Evolutionary conservation across 53 echinoderm and acorn worm genomes (phyloP).

Genomic region (Hippasteria phrygiana): DNA sequence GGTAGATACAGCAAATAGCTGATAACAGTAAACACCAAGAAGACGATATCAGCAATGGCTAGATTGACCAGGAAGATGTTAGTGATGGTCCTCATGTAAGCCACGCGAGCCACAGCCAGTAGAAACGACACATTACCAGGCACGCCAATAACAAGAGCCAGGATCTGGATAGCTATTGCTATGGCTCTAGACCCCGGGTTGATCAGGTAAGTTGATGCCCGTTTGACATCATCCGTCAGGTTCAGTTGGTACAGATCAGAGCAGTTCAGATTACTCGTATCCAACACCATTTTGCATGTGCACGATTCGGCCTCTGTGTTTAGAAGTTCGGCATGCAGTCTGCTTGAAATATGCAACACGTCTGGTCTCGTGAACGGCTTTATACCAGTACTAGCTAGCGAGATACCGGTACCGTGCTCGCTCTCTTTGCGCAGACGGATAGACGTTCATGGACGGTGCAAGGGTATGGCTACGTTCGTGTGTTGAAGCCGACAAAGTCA

Average conservation of each 20-base stretch:
- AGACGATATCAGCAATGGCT: slow-evolving; percentile 69
- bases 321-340: no score
- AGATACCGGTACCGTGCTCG: no score
- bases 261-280: slow-evolving; percentile 4
- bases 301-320: no score
- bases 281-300: neutral
- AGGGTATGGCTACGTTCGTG: no score
- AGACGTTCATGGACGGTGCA: no score
- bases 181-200: neutral
- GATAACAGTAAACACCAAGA: slow-evolving; percentile 47
- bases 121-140: slow-evolving; percentile 70
- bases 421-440: no score
- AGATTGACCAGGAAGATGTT: slow-evolving; percentile 75
- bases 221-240: slow-evolving; percentile 15
- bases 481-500: no score
- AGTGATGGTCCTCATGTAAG: slow-evolving; percentile 73
- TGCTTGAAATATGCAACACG: no score
- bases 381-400: no score
- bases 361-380: no score
- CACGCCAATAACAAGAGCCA: slow-evolving; percentile 53
- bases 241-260: slow-evolving; percentile 9
- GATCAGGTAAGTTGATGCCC: slow-evolving; percentile 6
- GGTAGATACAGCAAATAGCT: slow-evolving; percentile 60
- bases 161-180: neutral
- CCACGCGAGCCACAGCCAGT: slow-evolving; percentile 67